These are phyloP conservation scores for Psophia crepitans DNA, from an alignment of 2,113 vertebrate genomes.

Conservation along the genomic window DNA sequence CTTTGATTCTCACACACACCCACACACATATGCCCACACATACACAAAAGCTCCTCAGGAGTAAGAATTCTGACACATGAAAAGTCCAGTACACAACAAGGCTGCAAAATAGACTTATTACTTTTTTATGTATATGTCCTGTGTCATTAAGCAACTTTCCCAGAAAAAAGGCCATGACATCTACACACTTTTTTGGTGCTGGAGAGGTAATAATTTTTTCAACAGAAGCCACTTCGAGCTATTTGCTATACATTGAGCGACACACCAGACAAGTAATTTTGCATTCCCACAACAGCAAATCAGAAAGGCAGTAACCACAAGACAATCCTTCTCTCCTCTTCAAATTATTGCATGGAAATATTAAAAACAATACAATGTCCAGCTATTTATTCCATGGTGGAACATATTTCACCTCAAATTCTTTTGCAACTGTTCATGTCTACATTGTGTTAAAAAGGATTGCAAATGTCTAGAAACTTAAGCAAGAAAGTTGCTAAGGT, in stretches of 20 bases:
- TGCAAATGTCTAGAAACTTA: background rate
- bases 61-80: slow-evolving; percentile 20
- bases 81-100: background rate
- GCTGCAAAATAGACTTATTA: slow-evolving; percentile 57
- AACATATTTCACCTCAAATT: background rate
- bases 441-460: background rate
- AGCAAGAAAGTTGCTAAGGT: background rate
- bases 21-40: background rate
- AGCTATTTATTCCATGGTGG: background rate
- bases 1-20: slow-evolving; percentile 33
- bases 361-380: background rate
- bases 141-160: slow-evolving; percentile 34
- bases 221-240: slow-evolving; percentile 8
- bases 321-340: background rate
- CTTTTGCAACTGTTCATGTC: background rate
- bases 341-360: background rate
- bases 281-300: slow-evolving; percentile 34
- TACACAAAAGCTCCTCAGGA: background rate
- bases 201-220: slow-evolving; percentile 35
- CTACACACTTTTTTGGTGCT: background rate
- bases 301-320: slow-evolving; percentile 12
- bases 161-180: slow-evolving; percentile 1
- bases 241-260: slow-evolving; percentile 36
- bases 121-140: slow-evolving; percentile 36
- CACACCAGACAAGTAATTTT: slow-evolving; percentile 38